Base-by-base conservation (phyloP, 2,113 vertebrate species). In the Cephalopterus ornatus region DNA sequence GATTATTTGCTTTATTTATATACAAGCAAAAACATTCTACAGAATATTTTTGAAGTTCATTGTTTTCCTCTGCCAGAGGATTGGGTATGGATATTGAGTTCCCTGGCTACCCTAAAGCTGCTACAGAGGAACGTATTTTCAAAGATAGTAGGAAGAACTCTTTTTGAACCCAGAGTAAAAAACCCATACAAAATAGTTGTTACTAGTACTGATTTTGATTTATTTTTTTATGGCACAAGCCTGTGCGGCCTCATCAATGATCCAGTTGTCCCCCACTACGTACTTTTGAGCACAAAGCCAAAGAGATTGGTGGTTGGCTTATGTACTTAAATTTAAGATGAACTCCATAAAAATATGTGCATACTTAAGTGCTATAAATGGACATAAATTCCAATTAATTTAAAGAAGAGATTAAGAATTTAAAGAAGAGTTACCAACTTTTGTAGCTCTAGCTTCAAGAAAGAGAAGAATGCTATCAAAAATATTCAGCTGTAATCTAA, bases 171-270 rank as follows among this genome's bases (percentile, higher is more conserved):
- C 22, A n/a, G 12, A 85, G 13, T 9, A 80, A 20, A 55, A 75
- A 2, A 88, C 58, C 41, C 24, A n/a, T 2, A 41, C 14, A 63
- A 28, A 82, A 32, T 26, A 66, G 9, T 15, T 81, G 18, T 39
- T 62, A 47, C 14, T 35, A 30, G 20, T 67, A 35, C 9, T 27
- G 35, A 11, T 17, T 37, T 26, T 27, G 3, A 1, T 0, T n/a
- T n/a, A n/a, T n/a, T n/a, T 62, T 73, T 56, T 50, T 59, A 32
- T 14, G 12, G 23, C 19, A 50, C 0, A 0, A 61, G 18, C 5
- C 4, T 80, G 19, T 52, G 12, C 6, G 70, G 13, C 18, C 30
- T 66, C 37, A 35, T 62, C 30, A 71, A 12, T 20, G 70, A 53
- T 28, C 12, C 37, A 39, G 9, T 18, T 61, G 11, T 49, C 5